Base-by-base conservation (phyloP, 2,888 invertebrate genomes). In the Ferdinandea cuprea region DNA sequence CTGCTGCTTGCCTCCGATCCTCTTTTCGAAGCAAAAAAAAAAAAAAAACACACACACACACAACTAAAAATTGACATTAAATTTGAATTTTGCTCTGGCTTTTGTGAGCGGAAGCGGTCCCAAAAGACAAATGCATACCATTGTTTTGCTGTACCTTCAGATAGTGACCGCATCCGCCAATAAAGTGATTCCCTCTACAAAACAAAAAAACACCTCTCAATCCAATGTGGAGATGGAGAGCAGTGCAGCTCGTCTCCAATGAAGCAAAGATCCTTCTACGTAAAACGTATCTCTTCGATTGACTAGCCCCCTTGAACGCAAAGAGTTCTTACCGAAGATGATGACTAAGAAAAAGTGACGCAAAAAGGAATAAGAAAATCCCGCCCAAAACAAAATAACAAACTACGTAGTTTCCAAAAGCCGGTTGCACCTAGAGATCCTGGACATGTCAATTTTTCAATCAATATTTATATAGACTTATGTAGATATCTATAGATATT, bases 131-230 rank as follows among this genome's bases (percentile, higher is more conserved):
- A 25, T n/a, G n/a, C n/a, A n/a, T 4, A 72, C 52, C 61, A 46
- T 17, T 56, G 66, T 50, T 40, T 28, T 35, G 21, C 35, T 7
- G 7, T 40, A 7, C 4, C 40, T 15, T 25, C 25, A 48, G 37
- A 48, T 76, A 40, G 59, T 77, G 78, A 77, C 83, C 83, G 68
- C 83, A 73, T 83, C 78, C 78, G 83, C 83, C 68, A 73, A 78
- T 68, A 68, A 77, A 56, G 44, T 30, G 69, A 68, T 48, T 61
- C 44, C 19, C 44, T 44, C 21, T 69, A 17, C 28, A 15, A 21
- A 46, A 17, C 30, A 17, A 59, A 59, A 48, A 76, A 52, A 35
- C 15, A 44, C 37, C 17, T 28, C 37, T 48, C 40, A 63, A 46
- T 44, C 35, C 54, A n/a, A 13, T 32, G 8, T 54, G 40, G n/a